Evolutionary conservation across 2,113 vertebrate genomes (phyloP), one percentile per base, ranked within the genome.

Genomic region (Clarias batrachus): DNA sequence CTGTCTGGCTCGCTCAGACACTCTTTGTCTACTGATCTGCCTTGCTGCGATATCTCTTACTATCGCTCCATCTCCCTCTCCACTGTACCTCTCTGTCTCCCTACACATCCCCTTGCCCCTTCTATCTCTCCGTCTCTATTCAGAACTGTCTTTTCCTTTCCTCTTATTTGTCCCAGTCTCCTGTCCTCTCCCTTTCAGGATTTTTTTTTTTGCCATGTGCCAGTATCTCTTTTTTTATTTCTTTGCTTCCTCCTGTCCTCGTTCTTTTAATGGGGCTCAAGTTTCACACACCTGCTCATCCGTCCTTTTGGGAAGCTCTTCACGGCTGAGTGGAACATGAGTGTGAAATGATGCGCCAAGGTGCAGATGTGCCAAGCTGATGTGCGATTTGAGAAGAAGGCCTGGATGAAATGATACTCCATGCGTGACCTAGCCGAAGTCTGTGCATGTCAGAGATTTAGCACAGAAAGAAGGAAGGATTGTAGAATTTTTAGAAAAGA

Each of bases 201-300:
- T 65, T 19, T 17, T 19, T 17, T 54, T 54, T 30, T 54, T 68
- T 3, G 57, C 3, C 13, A 9, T 25, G 5, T 57, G 57, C 52
- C 21, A 71, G 27, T 68, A 70, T 68, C 63, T 73, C 25, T 59
- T 56, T 54, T 54, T 23, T 14, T 16, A 30, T 6, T 9, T 25
- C 41, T 56, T 68, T 62, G 37, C 84, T 13, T 56, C n/a, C 10
- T 79, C 41, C n/a, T 71, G 59, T 30, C 63, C 85, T 37, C 30
- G 6, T 71, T 71, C 66, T 71, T 66, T 71, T 27, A 57, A 57
- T 71, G 82, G 82, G 59, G 65, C 66, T 83, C 66, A 4, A 27
- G 52, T 83, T 83, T 71, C 82, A 25, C 66, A 16, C 82, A 73
- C 48, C n/a, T 83, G 82, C 48, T 37, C 12, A 14, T 37, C 82